These are phyloP conservation scores for Aphis craccivora DNA, from an alignment of 1,140 invertebrate species.

Conservation along the genomic window DNA sequence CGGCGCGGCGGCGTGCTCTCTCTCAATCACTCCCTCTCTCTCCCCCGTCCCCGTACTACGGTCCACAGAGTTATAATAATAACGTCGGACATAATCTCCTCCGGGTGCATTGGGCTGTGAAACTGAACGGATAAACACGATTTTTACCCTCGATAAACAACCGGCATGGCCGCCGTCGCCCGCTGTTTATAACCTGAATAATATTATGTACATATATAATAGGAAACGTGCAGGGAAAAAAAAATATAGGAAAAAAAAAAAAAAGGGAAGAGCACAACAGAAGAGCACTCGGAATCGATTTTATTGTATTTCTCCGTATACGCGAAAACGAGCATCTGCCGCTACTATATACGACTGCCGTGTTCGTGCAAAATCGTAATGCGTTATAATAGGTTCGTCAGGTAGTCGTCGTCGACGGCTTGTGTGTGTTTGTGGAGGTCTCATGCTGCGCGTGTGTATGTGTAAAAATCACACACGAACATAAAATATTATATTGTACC, in stretches of 20 bases:
- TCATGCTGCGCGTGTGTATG: background rate
- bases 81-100: constrained; percentile 55
- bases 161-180: constrained; percentile 51
- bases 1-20: background rate
- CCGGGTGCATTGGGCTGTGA: constrained; percentile 55
- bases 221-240: background rate
- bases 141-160: constrained; percentile 58
- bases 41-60: background rate
- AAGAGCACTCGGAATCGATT: constrained; percentile 49
- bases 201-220: constrained; percentile 45
- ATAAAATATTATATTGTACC: constrained; percentile 33
- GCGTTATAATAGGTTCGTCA: constrained; percentile 40
- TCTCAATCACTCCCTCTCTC: background rate
- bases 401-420: constrained; percentile 7
- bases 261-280: constrained; percentile 38
- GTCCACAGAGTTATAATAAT: constrained; percentile 55
- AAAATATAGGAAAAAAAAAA: constrained; percentile 26
- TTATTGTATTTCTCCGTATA: constrained; percentile 32
- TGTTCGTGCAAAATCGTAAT: constrained; percentile 37
- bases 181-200: constrained; percentile 57
- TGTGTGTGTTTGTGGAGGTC: constrained; percentile 16
- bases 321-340: constrained; percentile 43
- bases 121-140: constrained; percentile 58
- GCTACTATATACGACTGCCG: background rate
- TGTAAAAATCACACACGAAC: constrained; percentile 25